Percentiles rank a stretch among this genome's conserved stretches.
These are phyloP conservation scores for Steromphala cineraria DNA, from an alignment of 2,888 invertebrate genomes.

Conservation along the genomic window DNA sequence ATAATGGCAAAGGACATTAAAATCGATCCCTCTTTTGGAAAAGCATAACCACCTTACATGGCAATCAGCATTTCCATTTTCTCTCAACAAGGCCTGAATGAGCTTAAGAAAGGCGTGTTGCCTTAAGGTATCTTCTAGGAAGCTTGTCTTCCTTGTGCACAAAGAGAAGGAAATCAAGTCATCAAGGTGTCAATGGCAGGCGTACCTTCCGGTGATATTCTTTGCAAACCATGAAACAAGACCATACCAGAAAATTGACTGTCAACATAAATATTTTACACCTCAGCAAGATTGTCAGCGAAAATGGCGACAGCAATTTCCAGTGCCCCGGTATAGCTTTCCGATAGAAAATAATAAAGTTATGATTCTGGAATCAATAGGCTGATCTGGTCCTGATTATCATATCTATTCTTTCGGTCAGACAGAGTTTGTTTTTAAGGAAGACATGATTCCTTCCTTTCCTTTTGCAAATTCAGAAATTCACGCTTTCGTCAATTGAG, in stretches of 20 bases:
- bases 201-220: neutral
- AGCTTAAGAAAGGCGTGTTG: neutral
- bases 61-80: neutral
- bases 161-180: conserved; percentile 3
- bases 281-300: neutral
- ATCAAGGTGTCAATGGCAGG: neutral
- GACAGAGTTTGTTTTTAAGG: too few species aligned
- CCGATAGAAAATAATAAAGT: too few species aligned
- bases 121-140: neutral
- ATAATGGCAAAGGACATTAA: neutral
- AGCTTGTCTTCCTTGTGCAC: neutral
- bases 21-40: neutral
- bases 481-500: too few species aligned
- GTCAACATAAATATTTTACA: conserved; percentile 4
- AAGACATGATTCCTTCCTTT: too few species aligned
- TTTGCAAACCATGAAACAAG: neutral
- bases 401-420: too few species aligned
- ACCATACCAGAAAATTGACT: neutral
- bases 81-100: neutral
- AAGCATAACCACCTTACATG: neutral
- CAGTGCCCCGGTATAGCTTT: too few species aligned
- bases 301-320: too few species aligned
- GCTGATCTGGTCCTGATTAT: too few species aligned
- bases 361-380: too few species aligned
- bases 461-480: too few species aligned